phyloP scores from a whole-genome alignment of 2,113 vertebrate genomes.

The Mohoua ochrocephala region DNA sequence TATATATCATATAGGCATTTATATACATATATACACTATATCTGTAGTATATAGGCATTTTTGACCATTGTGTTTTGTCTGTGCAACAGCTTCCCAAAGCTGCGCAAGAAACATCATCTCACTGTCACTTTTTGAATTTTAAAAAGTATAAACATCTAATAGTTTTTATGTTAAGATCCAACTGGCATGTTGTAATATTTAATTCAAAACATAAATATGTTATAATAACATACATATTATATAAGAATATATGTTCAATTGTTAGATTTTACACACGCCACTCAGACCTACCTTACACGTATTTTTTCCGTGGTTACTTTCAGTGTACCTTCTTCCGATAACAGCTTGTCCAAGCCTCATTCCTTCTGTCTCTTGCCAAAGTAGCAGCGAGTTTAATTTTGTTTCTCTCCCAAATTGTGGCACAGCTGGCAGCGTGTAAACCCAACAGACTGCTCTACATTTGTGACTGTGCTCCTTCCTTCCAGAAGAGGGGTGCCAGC shows the following conservation, averaged over 20 bases:
- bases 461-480: neutral
- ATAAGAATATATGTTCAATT: neutral
- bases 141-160: neutral
- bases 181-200: neutral
- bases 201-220: neutral
- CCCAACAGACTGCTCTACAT: neutral
- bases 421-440: neutral
- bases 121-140: neutral
- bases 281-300: neutral
- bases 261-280: neutral
- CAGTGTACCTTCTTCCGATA: neutral
- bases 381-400: conserved; percentile 27
- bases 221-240: neutral
- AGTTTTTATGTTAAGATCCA: neutral
- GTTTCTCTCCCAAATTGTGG: neutral
- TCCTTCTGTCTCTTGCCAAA: conserved; percentile 26
- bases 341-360: neutral
- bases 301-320: neutral
- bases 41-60: neutral
- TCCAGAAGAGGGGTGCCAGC: neutral
- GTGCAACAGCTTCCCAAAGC: neutral
- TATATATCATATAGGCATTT: neutral
- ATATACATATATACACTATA: neutral
- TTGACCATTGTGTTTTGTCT: neutral
- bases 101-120: neutral